Conservation (phyloP, 1,140 invertebrate species). For the Sinonovacula constricta region DNA sequence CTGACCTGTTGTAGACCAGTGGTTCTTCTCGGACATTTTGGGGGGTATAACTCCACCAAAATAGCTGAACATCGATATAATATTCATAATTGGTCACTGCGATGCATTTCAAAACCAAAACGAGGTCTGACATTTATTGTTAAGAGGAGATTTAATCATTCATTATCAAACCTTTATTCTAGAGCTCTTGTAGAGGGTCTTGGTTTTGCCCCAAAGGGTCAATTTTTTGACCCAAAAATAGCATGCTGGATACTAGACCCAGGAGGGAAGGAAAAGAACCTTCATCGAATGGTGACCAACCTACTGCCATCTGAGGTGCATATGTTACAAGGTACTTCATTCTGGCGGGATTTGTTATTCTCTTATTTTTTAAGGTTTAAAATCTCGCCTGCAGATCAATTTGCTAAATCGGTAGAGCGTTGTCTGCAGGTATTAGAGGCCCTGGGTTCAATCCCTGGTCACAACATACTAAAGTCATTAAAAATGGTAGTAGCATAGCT, state of each 20-base stretch:
- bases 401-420: no score
- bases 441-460: not conserved
- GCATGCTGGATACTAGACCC: constrained; percentile 89
- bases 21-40: no score
- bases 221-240: constrained; percentile 85
- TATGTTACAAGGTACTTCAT: constrained; percentile 68
- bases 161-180: no score
- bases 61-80: no score
- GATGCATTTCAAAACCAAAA: no score
- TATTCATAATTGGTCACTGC: no score
- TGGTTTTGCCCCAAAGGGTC: constrained; percentile 62
- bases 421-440: not conserved
- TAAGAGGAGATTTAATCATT: no score
- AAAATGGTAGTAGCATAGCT: not conserved
- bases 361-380: not conserved
- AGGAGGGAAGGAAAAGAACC: constrained; percentile 80
- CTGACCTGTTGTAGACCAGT: no score
- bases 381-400: no score
- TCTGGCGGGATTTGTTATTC: not conserved
- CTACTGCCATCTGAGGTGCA: constrained; percentile 68
- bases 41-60: no score
- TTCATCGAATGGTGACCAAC: constrained; percentile 76
- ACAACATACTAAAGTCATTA: not conserved
- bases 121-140: no score
- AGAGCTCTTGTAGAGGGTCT: constrained; percentile 74